Percentiles rank a stretch among this genome's conserved stretches.
These are phyloP conservation scores for Cybosia mesomella DNA, from an alignment of 2,888 invertebrate genomes.

Conservation along the genomic window DNA sequence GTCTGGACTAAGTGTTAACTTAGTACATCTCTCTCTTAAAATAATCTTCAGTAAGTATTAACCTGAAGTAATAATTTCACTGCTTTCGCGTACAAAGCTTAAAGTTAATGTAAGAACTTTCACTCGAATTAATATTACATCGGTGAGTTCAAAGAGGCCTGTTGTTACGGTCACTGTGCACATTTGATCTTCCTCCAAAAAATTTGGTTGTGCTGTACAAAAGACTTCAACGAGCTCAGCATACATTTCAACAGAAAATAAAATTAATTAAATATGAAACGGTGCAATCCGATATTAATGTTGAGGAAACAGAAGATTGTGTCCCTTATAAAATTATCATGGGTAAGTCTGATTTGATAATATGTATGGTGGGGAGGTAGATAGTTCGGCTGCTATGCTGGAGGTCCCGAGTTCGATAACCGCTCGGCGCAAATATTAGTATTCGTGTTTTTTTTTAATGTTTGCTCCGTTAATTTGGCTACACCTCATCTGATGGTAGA, in stretches of 20 bases:
- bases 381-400: background rate
- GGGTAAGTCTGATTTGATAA: no score
- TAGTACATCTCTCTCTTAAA: background rate
- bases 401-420: background rate
- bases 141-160: slow-evolving; percentile 26
- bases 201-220: slow-evolving; percentile 38
- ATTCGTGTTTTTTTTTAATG: no score
- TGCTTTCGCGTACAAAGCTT: slow-evolving; percentile 9
- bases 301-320: background rate
- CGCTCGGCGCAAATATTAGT: background rate
- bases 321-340: background rate
- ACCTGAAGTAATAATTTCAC: slow-evolving; percentile 10
- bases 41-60: background rate
- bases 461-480: no score
- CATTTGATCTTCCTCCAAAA: slow-evolving; percentile 32
- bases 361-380: background rate
- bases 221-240: slow-evolving; percentile 60
- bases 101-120: slow-evolving; percentile 45
- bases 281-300: background rate
- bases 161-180: slow-evolving; percentile 18
- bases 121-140: slow-evolving; percentile 36
- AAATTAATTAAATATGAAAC: background rate
- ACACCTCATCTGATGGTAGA: no score
- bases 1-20: background rate
- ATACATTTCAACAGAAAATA: slow-evolving; percentile 14